Evolutionary conservation across 1,140 invertebrate genomes (phyloP).

Genomic region (Gryllus bimaculatus): DNA sequence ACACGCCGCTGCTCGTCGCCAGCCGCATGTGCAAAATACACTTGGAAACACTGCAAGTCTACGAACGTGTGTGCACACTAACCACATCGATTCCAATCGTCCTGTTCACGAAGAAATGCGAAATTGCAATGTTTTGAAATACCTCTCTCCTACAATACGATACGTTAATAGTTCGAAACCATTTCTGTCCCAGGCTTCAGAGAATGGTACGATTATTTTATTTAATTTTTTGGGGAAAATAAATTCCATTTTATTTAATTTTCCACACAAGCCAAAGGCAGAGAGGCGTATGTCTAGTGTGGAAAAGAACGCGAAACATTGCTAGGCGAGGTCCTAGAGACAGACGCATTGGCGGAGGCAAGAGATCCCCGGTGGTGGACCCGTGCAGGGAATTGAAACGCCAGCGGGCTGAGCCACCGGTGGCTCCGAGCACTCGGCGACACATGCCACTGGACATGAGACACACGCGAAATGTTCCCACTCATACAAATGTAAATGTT

Average conservation of each 20-base stretch:
- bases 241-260: not conserved
- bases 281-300: not conserved
- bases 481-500: not conserved
- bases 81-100: not conserved
- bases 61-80: not conserved
- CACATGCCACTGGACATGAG: not conserved
- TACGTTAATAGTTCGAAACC: slow-evolving; percentile 12
- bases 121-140: slow-evolving; percentile 3
- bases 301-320: not conserved
- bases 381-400: no score
- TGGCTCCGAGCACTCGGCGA: not conserved
- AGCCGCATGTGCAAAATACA: no score
- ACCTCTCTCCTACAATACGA: slow-evolving; percentile 19
- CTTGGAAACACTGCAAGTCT: no score
- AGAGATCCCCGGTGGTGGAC: no score
- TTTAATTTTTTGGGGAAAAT: not conserved
- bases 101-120: not conserved
- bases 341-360: no score
- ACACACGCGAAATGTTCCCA: not conserved
- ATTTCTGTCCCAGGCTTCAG: slow-evolving; percentile 11
- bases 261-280: not conserved
- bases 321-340: not conserved
- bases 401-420: no score
- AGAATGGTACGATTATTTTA: not conserved
- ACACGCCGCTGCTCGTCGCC: no score